Base-by-base conservation (phyloP, 2,113 vertebrate genomes). In the Nycticryphes semicollaris region DNA sequence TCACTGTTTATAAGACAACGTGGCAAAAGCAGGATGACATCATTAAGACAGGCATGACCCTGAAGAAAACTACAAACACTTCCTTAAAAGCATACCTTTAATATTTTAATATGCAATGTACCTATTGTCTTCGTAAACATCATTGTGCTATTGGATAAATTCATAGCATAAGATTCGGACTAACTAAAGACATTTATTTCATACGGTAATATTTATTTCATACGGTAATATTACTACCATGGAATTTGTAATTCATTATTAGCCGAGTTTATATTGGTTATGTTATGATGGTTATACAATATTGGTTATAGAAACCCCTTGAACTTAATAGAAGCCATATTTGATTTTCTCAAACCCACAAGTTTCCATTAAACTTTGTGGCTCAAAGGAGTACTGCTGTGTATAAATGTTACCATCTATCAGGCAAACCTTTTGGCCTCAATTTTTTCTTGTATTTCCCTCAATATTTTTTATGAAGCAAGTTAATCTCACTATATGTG, bases 371-470 rank as follows among this genome's bases (percentile, higher is more conserved):
- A 79, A 67, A 50, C 1, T 79, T 53, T 50, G 7, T 67, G 16
- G 7, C 9, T 25, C 10, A 60, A 54, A 60, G 4, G 0, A 74
- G 8, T 14, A 56, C 7, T 63, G 4, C 3, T 86, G 2, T 68
- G 13, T n/a, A 72, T 3, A 72, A 53, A 68, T 50, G 3, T 31
- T 68, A 5, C 16, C 16, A 57, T 28, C 18, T 2, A 48, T 5
- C 22, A 31, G 7, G 15, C 7, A 47, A 73, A 57, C 2, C 8
- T 68, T 79, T 48, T 51, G 2, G 3, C 3, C 11, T 2, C 1
- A 14, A 14, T 24, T 74, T 90, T 92, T 43, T 30, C 21, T 57
- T 62, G 5, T 8, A 76, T 41, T 76, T 81, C 2, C 20, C 3
- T 27, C 19, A 30, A 33, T 4, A 45, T 37, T 64, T 69, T 69